A percentile compares a stretch with the other conserved stretches of the same genome.
These are phyloP conservation scores for Andrena praecox DNA, from an alignment of 2,888 invertebrate genomes.

Conservation along the genomic window DNA sequence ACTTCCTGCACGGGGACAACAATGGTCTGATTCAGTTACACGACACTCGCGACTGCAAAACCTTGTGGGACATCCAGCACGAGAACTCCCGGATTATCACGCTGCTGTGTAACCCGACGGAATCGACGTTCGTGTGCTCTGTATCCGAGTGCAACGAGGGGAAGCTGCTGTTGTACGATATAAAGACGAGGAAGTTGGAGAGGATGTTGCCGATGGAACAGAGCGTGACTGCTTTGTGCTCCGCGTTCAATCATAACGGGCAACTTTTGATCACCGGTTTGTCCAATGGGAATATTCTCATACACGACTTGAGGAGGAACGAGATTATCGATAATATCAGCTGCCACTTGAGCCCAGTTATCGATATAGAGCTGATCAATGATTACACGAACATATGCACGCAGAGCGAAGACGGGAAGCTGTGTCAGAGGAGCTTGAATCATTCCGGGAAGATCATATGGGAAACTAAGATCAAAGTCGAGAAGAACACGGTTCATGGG, in stretches of 20 bases:
- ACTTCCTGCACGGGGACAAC: slow-evolving; percentile 87
- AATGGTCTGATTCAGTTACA: slow-evolving; percentile 86
- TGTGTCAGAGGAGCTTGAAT: slow-evolving; percentile 83
- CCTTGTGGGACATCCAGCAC: slow-evolving; percentile 86
- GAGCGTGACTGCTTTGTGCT: slow-evolving; percentile 85
- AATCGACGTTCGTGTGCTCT: slow-evolving; percentile 85
- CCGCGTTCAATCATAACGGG: slow-evolving; percentile 87
- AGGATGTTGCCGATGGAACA: slow-evolving; percentile 81
- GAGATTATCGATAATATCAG: slow-evolving; percentile 86
- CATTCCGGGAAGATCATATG: slow-evolving; percentile 85
- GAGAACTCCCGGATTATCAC: slow-evolving; percentile 85
- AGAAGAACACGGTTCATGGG: slow-evolving; percentile 82
- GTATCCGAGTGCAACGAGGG: slow-evolving; percentile 84
- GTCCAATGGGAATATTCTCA: slow-evolving; percentile 87
- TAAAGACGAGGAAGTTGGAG: slow-evolving; percentile 86
- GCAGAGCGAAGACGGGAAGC: slow-evolving; percentile 86
- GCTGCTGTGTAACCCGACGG: slow-evolving; percentile 86
- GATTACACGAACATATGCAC: slow-evolving; percentile 87
- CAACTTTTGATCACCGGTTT: slow-evolving; percentile 87
- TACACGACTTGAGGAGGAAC: slow-evolving; percentile 86
- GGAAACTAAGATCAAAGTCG: slow-evolving; percentile 83
- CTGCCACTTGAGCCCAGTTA: slow-evolving; percentile 86
- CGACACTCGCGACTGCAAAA: slow-evolving; percentile 87
- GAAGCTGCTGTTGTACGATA: slow-evolving; percentile 87
- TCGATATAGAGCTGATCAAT: slow-evolving; percentile 86